phyloP scores from a whole-genome alignment of 2,888 invertebrate species.

The Agonopterix subpropinquella region DNA sequence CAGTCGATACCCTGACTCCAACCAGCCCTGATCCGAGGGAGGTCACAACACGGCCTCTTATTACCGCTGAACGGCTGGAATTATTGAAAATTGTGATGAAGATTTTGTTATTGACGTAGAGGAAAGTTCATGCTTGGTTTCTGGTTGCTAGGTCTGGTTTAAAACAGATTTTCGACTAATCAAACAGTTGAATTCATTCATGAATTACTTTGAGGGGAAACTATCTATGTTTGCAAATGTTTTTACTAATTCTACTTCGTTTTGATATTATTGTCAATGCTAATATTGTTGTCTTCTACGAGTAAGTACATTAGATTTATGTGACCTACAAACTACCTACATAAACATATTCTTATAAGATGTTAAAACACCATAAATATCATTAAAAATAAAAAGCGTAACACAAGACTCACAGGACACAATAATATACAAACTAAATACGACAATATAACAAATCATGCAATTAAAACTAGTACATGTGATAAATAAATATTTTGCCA shows the following conservation, averaged over 20 bases:
- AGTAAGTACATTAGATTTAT: no score
- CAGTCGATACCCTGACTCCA: conserved; percentile 96
- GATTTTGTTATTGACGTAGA: neutral
- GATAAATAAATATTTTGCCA: conserved; percentile 20
- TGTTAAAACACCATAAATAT: conserved; percentile 11
- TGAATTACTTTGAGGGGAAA: no score
- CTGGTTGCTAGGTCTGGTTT: neutral
- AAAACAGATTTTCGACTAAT: no score
- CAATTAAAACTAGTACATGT: conserved; percentile 19
- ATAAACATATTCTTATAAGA: conserved; percentile 6
- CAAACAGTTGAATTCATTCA: no score
- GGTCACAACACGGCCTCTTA: conserved; percentile 95
- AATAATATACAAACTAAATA: conserved; percentile 44
- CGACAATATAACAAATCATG: conserved; percentile 45
- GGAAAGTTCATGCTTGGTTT: no score
- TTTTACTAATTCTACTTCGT: no score
- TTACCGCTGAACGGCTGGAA: conserved; percentile 95
- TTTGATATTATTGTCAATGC: neutral
- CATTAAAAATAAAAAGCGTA: conserved; percentile 68
- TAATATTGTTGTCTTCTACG: neutral
- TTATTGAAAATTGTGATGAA: neutral
- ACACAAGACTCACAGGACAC: conserved; percentile 79
- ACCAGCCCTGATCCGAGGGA: conserved; percentile 94
- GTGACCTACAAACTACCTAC: conserved; percentile 7
- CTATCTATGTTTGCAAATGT: no score